Base-by-base conservation (phyloP, 2,888 invertebrate genomes). In the Rhabditophanes sp. region DNA sequence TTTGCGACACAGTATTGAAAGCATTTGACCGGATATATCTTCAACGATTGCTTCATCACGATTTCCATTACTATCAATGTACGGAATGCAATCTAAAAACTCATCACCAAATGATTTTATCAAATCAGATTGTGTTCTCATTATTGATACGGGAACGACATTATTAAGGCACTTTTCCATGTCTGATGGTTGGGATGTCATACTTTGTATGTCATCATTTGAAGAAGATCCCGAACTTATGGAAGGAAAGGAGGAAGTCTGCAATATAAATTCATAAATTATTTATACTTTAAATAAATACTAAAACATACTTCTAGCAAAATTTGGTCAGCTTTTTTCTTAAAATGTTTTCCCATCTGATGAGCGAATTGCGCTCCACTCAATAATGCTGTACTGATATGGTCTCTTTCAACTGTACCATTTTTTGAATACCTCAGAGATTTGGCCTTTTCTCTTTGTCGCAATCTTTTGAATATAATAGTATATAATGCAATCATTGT, bases 401-500 rank as follows among this genome's bases (percentile, higher is more conserved):
- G 42, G 15, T 51, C 46, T 14, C 28, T 25, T 30, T 51, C 30
- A 15, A 23, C 17, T 35, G 39, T 14, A 41, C 25, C 30, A 28
- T 6, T 25, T 15, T 28, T 20, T 23, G 11, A 24, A 15, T 35
- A 30, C 3, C 50, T 30, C 12, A 41, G 24, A 7, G 26, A 45
- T 12, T 57, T 35, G 4, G 59, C 61, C 28, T 51, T 32, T 41
- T 58, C 57, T n/a, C 71, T 44, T 33, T 62, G 49, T 12, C 66
- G 56, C 18, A 72, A 55, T 56, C 88, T 87, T 77, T 81, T 80
- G 74, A 96, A 93, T 71, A 96, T 93, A 15, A 61, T 50, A 12
- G 58, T 45, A 31, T 58, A 93, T 71, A 96, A 90, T 12, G 51
- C 41, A 69, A 93, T 82, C 88, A 96, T 93, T 66, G 90, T 82